Evolutionary conservation across 1,140 invertebrate genomes (phyloP).

Genomic region (Camponotus pennsylvanicus): DNA sequence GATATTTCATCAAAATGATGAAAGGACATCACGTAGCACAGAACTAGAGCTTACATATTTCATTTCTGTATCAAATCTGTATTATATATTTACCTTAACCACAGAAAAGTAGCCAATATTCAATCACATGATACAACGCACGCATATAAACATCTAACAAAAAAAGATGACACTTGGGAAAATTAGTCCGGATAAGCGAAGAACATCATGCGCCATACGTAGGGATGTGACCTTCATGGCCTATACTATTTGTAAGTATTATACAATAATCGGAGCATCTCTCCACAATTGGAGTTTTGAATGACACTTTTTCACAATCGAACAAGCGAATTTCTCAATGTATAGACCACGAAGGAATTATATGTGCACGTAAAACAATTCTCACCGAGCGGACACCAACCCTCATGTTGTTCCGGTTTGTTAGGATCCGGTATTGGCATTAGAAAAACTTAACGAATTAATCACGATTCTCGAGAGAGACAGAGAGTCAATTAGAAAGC

Average conservation of each 20-base stretch:
- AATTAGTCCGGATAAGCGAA: slow-evolving; percentile 44
- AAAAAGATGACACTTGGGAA: slow-evolving; percentile 54
- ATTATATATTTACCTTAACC: slow-evolving; percentile 38
- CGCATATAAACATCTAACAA: slow-evolving; percentile 47
- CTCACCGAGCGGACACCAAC: slow-evolving; percentile 94
- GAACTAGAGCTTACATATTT: slow-evolving; percentile 23
- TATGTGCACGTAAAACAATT: slow-evolving; percentile 84
- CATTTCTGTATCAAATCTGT: neutral
- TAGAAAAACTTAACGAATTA: slow-evolving; percentile 91
- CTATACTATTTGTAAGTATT: slow-evolving; percentile 28
- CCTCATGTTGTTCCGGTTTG: slow-evolving; percentile 95
- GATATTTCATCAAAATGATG: neutral
- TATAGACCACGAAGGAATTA: slow-evolving; percentile 78
- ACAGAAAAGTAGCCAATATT: slow-evolving; percentile 33
- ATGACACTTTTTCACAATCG: neutral
- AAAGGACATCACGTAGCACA: slow-evolving; percentile 1
- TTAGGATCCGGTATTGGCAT: slow-evolving; percentile 93
- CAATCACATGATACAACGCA: slow-evolving; percentile 55
- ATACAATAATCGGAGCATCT: neutral
- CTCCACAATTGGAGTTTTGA: neutral
- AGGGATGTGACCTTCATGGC: slow-evolving; percentile 68
- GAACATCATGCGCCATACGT: slow-evolving; percentile 68
- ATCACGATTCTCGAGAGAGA: slow-evolving; percentile 79
- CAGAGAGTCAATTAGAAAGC: slow-evolving; percentile 28
- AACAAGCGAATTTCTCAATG: slow-evolving; percentile 3